Conservation (phyloP, 1,140 invertebrate genomes). For the Mylabris phalerata region DNA sequence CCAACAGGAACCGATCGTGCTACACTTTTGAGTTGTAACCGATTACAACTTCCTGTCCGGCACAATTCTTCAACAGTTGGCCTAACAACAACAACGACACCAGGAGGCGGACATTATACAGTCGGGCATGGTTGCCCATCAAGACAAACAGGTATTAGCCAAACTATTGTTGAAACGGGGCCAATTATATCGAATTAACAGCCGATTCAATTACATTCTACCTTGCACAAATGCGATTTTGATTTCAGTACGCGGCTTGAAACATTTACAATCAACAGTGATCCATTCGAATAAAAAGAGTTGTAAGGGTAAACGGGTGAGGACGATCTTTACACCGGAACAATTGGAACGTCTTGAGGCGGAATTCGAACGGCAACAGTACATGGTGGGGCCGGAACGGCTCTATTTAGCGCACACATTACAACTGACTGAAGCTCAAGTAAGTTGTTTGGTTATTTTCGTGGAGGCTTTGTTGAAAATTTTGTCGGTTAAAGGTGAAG, state of each 20-base stretch:
- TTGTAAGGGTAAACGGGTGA: conserved; percentile 63
- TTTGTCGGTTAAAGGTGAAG: conserved; percentile 63
- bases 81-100: conserved; percentile 22
- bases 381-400: conserved; percentile 91
- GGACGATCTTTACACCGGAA: conserved; percentile 92
- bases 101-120: conserved; percentile 21
- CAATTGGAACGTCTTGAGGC: conserved; percentile 85
- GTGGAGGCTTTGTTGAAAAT: background rate
- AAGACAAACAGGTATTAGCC: conserved; percentile 26
- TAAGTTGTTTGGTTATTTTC: conserved; percentile 34
- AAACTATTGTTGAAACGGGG: conserved; percentile 1
- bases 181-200: background rate
- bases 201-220: background rate
- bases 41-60: conserved; percentile 34
- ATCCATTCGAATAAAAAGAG: conserved; percentile 32
- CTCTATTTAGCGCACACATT: conserved; percentile 82
- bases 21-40: conserved; percentile 29
- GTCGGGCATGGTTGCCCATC: conserved; percentile 25
- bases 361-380: conserved; percentile 89
- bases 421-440: conserved; percentile 86
- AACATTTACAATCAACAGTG: conserved; percentile 30
- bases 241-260: conserved; percentile 33
- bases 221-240: too few relatives aligned
- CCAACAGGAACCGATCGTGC: conserved; percentile 6
- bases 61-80: conserved; percentile 17